These are phyloP conservation scores for Pristionchus mayeri DNA, from an alignment of 2,888 invertebrate species.

Conservation along the genomic window DNA sequence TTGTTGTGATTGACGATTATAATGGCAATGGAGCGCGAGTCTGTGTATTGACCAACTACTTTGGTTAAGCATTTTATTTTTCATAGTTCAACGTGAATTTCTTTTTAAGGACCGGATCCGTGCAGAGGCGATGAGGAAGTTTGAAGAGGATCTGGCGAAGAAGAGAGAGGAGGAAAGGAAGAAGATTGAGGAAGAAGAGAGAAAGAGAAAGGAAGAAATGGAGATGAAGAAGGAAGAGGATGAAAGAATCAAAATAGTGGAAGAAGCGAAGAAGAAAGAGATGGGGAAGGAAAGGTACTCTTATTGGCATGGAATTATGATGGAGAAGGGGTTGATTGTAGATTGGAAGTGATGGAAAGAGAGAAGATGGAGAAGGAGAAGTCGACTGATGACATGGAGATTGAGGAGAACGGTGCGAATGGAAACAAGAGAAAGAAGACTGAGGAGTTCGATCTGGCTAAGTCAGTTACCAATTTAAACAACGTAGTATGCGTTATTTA, in stretches of 20 bases:
- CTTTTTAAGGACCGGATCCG: not conserved
- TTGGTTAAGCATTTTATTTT: not conserved
- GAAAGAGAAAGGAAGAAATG: slow-evolving; percentile 11
- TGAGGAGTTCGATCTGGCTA: slow-evolving; percentile 25
- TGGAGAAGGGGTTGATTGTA: not conserved
- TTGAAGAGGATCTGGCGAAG: slow-evolving; percentile 42
- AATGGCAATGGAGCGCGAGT: too few relatives aligned
- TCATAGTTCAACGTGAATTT: not conserved
- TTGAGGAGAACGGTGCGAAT: slow-evolving; percentile 38
- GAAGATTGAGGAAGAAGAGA: slow-evolving; percentile 41
- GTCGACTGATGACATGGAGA: slow-evolving; percentile 18
- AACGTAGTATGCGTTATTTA: not conserved
- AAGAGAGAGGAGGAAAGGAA: slow-evolving; percentile 47
- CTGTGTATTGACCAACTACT: too few relatives aligned
- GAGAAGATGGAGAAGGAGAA: slow-evolving; percentile 11
- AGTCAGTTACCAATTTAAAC: not conserved
- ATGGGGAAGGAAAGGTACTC: not conserved
- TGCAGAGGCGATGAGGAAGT: not conserved
- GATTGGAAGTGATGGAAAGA: slow-evolving; percentile 2
- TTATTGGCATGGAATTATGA: not conserved
- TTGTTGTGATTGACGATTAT: too few relatives aligned
- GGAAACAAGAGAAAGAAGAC: slow-evolving; percentile 35
- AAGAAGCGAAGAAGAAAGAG: not conserved
- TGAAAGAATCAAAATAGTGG: too few relatives aligned
- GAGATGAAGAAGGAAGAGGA: slow-evolving; percentile 28